Conservation (phyloP, 2,888 invertebrate species). For the Lingula anatina region DNA sequence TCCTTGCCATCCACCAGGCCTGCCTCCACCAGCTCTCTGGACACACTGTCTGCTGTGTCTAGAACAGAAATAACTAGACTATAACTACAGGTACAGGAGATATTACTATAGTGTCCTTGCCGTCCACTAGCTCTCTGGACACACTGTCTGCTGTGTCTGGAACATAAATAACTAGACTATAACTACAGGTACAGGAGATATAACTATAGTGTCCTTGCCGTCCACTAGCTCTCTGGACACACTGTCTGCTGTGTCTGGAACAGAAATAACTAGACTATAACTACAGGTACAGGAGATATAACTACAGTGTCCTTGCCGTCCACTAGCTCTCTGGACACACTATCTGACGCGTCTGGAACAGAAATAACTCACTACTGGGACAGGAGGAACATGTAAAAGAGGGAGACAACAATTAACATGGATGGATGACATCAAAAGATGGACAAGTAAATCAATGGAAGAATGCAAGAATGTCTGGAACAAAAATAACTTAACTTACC, state of each 20-base stretch:
- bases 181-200: not conserved
- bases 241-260: conserved; percentile 67
- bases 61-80: conserved; percentile 11
- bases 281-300: no score
- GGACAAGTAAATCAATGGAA: no score
- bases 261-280: conserved; percentile 3
- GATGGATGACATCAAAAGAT: no score
- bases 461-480: no score
- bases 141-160: conserved; percentile 74
- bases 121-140: conserved; percentile 87
- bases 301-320: conserved; percentile 84
- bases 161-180: conserved; percentile 12
- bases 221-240: conserved; percentile 85
- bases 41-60: conserved; percentile 78
- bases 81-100: no score
- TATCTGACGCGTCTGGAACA: conserved; percentile 64
- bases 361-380: no score
- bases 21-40: conserved; percentile 88
- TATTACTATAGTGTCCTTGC: conserved; percentile 81
- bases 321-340: conserved; percentile 88
- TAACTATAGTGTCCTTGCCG: not conserved
- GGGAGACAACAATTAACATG: no score
- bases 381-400: no score
- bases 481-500: no score
- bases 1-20: conserved; percentile 90